phyloP scores from a whole-genome alignment of 2,888 invertebrate genomes.

The Scaptomyza tumidula region DNA sequence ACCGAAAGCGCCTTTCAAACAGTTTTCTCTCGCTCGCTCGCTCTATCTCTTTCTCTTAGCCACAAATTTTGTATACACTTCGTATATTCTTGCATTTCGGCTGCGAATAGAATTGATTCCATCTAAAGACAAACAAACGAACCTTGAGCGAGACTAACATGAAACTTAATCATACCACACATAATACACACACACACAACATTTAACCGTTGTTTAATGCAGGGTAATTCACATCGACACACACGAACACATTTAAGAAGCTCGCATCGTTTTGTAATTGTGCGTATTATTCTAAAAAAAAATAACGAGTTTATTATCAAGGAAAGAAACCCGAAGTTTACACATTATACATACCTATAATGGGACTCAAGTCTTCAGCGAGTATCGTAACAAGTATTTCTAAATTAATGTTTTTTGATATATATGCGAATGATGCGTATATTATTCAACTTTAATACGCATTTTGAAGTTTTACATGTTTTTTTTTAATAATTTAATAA shows the following conservation, averaged over 20 bases:
- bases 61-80: conserved; percentile 28
- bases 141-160: conserved; percentile 32
- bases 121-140: conserved; percentile 56
- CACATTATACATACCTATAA: conserved; percentile 20
- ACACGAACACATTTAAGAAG: conserved; percentile 1
- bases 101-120: conserved; percentile 44
- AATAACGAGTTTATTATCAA: conserved; percentile 36
- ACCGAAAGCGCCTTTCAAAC: conserved; percentile 10
- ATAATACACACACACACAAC: conserved; percentile 17
- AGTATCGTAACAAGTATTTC: conserved; percentile 70
- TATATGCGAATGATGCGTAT: conserved; percentile 40
- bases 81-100: conserved; percentile 45
- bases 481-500: conserved; percentile 73
- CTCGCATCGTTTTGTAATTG: conserved; percentile 49
- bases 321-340: conserved; percentile 10
- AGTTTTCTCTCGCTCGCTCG: conserved; percentile 10
- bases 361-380: conserved; percentile 47
- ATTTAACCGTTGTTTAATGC: conserved; percentile 30
- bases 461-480: conserved; percentile 78
- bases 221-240: conserved; percentile 32
- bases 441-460: conserved; percentile 67
- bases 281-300: conserved; percentile 75
- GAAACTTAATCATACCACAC: conserved; percentile 19
- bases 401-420: conserved; percentile 62
- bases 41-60: conserved; percentile 15